Evolutionary conservation across 2,113 vertebrate species (phyloP).

Genomic region (Tragelaphus scriptus): DNA sequence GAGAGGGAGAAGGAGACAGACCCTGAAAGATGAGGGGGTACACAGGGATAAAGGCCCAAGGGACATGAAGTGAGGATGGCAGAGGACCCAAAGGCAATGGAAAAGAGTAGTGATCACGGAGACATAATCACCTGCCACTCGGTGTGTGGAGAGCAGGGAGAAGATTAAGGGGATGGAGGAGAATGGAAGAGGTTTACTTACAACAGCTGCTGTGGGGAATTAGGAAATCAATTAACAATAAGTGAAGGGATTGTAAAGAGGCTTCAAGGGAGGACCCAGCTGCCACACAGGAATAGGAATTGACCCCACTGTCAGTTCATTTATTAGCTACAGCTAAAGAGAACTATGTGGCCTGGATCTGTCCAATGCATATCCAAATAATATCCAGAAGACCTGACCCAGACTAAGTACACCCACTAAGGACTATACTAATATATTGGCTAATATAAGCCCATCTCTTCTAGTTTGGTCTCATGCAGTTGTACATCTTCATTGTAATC

Average conservation of each 20-base stretch:
- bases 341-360: not conserved
- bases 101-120: not conserved
- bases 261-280: slow-evolving; percentile 18
- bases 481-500: not conserved
- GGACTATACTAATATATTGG: not conserved
- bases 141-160: not conserved
- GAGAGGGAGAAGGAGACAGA: not conserved
- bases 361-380: not conserved
- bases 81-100: not conserved
- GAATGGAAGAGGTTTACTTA: not conserved
- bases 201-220: slow-evolving; percentile 43
- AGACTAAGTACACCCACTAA: not conserved
- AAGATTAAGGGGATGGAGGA: slow-evolving; percentile 23
- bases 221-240: slow-evolving; percentile 57
- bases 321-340: slow-evolving; percentile 23
- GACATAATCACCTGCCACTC: not conserved
- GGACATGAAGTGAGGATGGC: not conserved
- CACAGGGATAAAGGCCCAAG: not conserved
- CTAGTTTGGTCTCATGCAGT: not conserved
- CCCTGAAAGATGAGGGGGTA: not conserved
- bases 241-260: not conserved
- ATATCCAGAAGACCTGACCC: not conserved
- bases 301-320: slow-evolving; percentile 20
- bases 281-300: slow-evolving; percentile 4
- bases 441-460: not conserved